A percentile compares a stretch with the other conserved stretches of the same genome.
Conservation (phyloP, 2,113 vertebrate species). For the Hymenochirus boettgeri region DNA sequence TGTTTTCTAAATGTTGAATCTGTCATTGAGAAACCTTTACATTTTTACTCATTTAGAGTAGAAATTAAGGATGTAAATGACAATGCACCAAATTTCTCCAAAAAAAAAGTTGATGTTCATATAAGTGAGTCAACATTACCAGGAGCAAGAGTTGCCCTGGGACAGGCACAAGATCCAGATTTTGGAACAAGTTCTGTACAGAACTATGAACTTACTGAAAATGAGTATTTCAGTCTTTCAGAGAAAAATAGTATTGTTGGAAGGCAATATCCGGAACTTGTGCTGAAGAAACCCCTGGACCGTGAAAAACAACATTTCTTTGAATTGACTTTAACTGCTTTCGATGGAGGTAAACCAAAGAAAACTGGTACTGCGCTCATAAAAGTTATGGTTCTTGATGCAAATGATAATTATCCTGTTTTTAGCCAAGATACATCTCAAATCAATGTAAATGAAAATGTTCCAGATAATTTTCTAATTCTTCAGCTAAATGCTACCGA, state of each 20-base stretch:
- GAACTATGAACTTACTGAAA: slow-evolving; percentile 20
- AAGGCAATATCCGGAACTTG: slow-evolving; percentile 54
- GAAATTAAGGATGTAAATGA: slow-evolving; percentile 43
- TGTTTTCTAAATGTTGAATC: slow-evolving; percentile 64
- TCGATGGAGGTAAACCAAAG: slow-evolving; percentile 49
- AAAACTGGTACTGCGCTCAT: slow-evolving; percentile 46
- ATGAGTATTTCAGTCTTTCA: slow-evolving; percentile 58
- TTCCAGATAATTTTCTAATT: slow-evolving; percentile 39
- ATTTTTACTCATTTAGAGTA: slow-evolving; percentile 50
- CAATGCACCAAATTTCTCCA: slow-evolving; percentile 30
- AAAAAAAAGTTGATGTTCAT: slow-evolving; percentile 12
- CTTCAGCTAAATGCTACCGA: slow-evolving; percentile 45
- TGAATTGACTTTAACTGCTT: slow-evolving; percentile 47
- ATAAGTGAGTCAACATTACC: slow-evolving; percentile 19
- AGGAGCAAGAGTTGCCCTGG: slow-evolving; percentile 50
- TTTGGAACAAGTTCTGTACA: slow-evolving; percentile 50
- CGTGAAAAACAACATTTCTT: slow-evolving; percentile 37
- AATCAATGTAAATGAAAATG: slow-evolving; percentile 46
- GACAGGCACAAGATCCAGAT: slow-evolving; percentile 51
- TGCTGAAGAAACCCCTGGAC: slow-evolving; percentile 61
- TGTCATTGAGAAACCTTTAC: slow-evolving; percentile 59
- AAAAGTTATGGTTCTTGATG: slow-evolving; percentile 49
- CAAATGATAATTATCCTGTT: slow-evolving; percentile 58
- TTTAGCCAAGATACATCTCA: slow-evolving; percentile 52
- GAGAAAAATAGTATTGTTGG: slow-evolving; percentile 48